Base-by-base conservation (phyloP, 1,140 invertebrate species). In the Parapsyche elsis region DNA sequence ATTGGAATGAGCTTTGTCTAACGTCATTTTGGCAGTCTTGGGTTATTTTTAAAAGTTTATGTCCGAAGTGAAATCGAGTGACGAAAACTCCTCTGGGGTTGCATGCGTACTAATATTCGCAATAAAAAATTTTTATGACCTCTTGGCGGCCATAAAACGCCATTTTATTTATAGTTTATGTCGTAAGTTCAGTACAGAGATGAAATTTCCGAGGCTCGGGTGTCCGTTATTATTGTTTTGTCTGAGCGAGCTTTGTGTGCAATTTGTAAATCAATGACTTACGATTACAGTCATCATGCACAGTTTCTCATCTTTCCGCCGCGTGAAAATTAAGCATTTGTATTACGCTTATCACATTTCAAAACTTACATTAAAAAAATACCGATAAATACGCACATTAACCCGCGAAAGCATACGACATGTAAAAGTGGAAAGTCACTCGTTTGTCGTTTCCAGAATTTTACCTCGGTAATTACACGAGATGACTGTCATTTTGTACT, bases 151-250 rank as follows among this genome's bases (percentile, higher is more conserved):
- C 49, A 10, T 67, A 67, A 67, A 67, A 67, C 64, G 5, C 24
- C 19, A 30, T 53, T 67, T 67, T 67, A 67, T 67, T 67, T 67
- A 53, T 67, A 19, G 64, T 24, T 67, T 67, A 30, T 67, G 64
- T 67, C 64, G 19, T 12, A 12, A 24, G 19, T 30, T 67, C 21
- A 26, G 24, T 24, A 67, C 21, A 10, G 12, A 61, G 59, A 23
- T 10, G 49, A 53, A 53, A 16, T 14, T 53, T 53, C 49, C 10
- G 49, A 53, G 12, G 49, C 16, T 53, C 12, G 49, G 16, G 16
- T 53, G 16, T 16, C 49, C 30, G 30, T 12, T 53, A 53, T 53
- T 53, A 53, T 53, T 16, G 49, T 53, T 53, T 53, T 16, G 49
- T 14, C 49, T 53, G 12, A 4, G 49, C 12, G 16, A 53, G 49